phyloP scores from a whole-genome alignment of 1,140 invertebrate genomes.

The Drosophila insularis region DNA sequence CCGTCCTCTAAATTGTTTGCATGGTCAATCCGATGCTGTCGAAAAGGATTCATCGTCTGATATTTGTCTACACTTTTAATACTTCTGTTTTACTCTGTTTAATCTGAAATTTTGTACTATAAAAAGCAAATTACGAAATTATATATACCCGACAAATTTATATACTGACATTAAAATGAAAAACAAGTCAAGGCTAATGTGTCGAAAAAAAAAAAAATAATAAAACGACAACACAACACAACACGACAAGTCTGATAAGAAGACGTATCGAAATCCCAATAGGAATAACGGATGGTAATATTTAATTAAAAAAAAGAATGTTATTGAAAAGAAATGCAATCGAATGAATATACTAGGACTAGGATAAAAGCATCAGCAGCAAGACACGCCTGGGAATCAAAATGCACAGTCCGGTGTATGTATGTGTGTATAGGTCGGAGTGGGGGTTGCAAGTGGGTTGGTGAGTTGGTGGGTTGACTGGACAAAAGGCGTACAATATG shows the following conservation, averaged over 20 bases:
- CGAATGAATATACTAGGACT: background rate
- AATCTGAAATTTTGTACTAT: conserved; percentile 30
- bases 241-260: too few relatives aligned
- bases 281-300: background rate
- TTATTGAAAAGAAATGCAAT: background rate
- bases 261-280: too few relatives aligned
- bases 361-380: background rate
- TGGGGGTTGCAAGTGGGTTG: background rate
- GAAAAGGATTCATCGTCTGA: conserved; percentile 21
- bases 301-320: background rate
- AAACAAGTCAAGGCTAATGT: too few relatives aligned
- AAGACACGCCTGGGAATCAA: background rate
- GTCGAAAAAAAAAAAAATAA: too few relatives aligned
- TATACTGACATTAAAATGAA: too few relatives aligned
- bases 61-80: background rate
- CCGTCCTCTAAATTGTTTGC: background rate
- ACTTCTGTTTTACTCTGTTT: background rate
- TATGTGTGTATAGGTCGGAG: background rate
- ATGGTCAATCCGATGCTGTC: background rate
- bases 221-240: too few relatives aligned
- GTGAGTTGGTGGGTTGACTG: background rate
- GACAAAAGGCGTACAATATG: conserved; percentile 7
- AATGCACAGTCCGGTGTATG: background rate
- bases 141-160: background rate
- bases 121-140: conserved; percentile 13